Conservation (phyloP, 2,113 vertebrate species). For the Platysternon megacephalum region DNA sequence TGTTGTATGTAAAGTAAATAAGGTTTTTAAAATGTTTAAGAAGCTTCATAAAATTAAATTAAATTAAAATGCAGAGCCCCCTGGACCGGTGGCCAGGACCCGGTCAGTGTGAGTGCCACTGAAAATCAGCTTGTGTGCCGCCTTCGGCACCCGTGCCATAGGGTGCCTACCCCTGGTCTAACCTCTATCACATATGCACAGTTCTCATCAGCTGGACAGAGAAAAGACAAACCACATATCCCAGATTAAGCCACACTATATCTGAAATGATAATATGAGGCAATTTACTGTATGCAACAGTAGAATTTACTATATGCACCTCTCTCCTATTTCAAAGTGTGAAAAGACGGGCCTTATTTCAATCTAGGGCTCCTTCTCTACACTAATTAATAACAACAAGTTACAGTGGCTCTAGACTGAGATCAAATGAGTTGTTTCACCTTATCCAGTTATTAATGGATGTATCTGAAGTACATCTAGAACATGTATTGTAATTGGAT, state of each 20-base stretch:
- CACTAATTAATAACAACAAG: neutral
- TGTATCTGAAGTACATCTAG: neutral
- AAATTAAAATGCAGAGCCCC: too few species aligned
- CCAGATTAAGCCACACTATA: slow-evolving; percentile 14
- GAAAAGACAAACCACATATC: neutral
- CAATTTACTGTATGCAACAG: neutral
- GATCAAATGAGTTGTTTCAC: neutral
- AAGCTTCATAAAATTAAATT: too few species aligned
- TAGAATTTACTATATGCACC: neutral
- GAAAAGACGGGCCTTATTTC: neutral
- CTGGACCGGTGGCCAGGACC: too few species aligned
- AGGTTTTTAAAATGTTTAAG: too few species aligned
- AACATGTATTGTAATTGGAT: neutral
- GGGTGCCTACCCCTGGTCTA: too few species aligned
- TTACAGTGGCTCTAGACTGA: neutral
- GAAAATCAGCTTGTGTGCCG: too few species aligned
- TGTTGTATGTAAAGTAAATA: too few species aligned
- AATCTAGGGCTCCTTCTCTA: neutral
- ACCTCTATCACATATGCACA: neutral
- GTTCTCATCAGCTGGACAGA: neutral
- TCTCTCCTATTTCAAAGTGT: neutral
- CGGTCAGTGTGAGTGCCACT: too few species aligned
- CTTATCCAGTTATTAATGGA: neutral
- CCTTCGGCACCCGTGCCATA: too few species aligned
- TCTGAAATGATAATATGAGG: neutral